Conservation (phyloP, 2,797 vertebrate species). For the Diceros bicornis region DNA sequence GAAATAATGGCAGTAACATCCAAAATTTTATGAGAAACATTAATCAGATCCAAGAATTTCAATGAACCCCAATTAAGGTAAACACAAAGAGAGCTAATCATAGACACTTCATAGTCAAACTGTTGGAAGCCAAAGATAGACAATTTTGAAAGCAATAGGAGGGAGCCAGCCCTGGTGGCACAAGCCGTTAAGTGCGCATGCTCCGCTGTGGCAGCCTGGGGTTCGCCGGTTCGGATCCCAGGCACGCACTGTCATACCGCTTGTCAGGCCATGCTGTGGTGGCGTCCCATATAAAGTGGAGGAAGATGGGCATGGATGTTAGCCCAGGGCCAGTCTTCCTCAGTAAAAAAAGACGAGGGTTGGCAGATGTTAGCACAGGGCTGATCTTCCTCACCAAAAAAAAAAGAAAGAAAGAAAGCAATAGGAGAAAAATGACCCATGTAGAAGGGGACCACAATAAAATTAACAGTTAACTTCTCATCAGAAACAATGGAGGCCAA, state of each 20-base stretch:
- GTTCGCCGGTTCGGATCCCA: too few relatives aligned
- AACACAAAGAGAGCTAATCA: background rate
- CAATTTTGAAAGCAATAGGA: slow-evolving; percentile 13
- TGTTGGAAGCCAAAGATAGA: background rate
- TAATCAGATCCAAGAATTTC: slow-evolving; percentile 20
- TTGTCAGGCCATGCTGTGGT: too few relatives aligned
- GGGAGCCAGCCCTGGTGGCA: too few relatives aligned
- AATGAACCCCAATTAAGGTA: slow-evolving; percentile 20
- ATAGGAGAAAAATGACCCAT: slow-evolving; percentile 15
- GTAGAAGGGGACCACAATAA: background rate
- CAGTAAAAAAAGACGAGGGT: too few relatives aligned
- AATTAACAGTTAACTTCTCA: background rate
- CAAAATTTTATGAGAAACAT: slow-evolving; percentile 38
- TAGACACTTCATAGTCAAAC: background rate
- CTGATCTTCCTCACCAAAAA: too few relatives aligned
- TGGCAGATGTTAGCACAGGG: too few relatives aligned
- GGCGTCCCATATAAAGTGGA: too few relatives aligned
- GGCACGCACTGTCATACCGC: too few relatives aligned
- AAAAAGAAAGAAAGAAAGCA: background rate
- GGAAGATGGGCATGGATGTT: too few relatives aligned
- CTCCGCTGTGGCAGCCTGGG: too few relatives aligned
- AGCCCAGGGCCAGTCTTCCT: too few relatives aligned
- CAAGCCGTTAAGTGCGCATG: too few relatives aligned
- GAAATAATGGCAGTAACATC: background rate
- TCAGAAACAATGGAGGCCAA: background rate